These are phyloP conservation scores for Etheostoma spectabile DNA, from an alignment of 2,113 vertebrate genomes.

Conservation along the genomic window DNA sequence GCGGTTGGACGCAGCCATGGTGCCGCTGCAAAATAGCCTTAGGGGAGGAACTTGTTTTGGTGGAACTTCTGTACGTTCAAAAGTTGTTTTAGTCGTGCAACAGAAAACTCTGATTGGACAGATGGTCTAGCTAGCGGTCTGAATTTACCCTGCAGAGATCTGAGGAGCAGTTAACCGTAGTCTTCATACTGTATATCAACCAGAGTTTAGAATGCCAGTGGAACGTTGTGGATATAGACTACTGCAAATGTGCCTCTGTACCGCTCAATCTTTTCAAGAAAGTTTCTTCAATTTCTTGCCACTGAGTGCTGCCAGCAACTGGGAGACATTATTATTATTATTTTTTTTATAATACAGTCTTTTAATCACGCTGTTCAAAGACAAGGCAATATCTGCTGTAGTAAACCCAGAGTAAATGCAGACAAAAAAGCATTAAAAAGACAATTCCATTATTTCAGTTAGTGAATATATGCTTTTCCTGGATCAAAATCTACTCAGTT, in stretches of 20 bases:
- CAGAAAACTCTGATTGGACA: too few relatives aligned
- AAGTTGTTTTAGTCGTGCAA: too few relatives aligned
- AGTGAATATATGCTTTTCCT: background rate
- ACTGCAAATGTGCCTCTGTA: background rate
- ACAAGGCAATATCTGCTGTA: background rate
- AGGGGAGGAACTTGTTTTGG: too few relatives aligned
- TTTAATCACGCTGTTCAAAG: background rate
- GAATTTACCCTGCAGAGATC: too few relatives aligned
- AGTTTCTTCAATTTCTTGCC: background rate
- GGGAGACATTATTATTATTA: background rate
- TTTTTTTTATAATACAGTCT: background rate
- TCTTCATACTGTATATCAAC: too few relatives aligned
- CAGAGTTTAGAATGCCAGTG: too few relatives aligned
- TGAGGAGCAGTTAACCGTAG: too few relatives aligned
- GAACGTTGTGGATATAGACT: too few relatives aligned
- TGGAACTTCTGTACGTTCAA: too few relatives aligned
- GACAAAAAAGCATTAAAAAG: background rate
- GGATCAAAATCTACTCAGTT: background rate
- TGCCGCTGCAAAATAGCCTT: too few relatives aligned
- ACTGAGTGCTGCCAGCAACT: background rate
- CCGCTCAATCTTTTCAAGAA: background rate
- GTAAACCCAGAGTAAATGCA: background rate
- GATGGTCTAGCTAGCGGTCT: too few relatives aligned
- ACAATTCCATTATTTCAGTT: background rate
- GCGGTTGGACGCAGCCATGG: too few relatives aligned